Evolutionary conservation across 2,888 invertebrate genomes (phyloP), one percentile per base, ranked within the genome.

Genomic region (Euplagia quadripunctaria): DNA sequence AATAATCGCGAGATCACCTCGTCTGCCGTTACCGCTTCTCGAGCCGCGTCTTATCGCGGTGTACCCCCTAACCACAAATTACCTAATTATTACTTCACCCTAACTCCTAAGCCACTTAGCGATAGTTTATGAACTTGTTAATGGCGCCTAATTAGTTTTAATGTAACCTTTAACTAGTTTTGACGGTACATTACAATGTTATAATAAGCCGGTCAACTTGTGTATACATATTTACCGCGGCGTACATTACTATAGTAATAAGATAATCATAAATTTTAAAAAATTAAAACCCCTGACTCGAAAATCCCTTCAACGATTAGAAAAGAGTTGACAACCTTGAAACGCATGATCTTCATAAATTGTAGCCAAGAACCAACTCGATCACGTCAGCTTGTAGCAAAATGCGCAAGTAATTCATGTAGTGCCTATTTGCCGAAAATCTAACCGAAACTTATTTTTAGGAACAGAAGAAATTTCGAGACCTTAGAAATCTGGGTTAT

Each of bases 81-180:
- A 58, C 12, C 20, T 68, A 68, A 55, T 68, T 68, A 52, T 42
- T 4, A 58, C 12, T 20, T 58, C 58, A 1, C 55, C 52, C 12
- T 55, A 42, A 20, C 17, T 52, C n/a, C 52, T 68, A 17, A 31
- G 67, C 41, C n/a, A 68, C n/a, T 55, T 68, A 68, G 41, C 67
- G 11, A n/a, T 55, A 68, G 52, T 20, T 55, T 55, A 52, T 42
- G 42, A 68, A 68, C 52, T 42, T 68, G 55, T 42, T 68, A 55
- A 14, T n/a, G 49, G 49, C 9, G 42, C 58, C 11, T 20, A 58
- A 58, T 58, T 58, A 58, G 12, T 20, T 58, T 58, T 58, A 58
- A 58, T 11, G 12, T 20, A 58, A 20, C 20, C 20, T 4, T 8
- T n/a, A 9, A 4, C 5, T 11, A 20, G 11, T 4, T 58, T 20